phyloP scores from a whole-genome alignment of 2,888 invertebrate species.

The Alviniconcha strummeri region DNA sequence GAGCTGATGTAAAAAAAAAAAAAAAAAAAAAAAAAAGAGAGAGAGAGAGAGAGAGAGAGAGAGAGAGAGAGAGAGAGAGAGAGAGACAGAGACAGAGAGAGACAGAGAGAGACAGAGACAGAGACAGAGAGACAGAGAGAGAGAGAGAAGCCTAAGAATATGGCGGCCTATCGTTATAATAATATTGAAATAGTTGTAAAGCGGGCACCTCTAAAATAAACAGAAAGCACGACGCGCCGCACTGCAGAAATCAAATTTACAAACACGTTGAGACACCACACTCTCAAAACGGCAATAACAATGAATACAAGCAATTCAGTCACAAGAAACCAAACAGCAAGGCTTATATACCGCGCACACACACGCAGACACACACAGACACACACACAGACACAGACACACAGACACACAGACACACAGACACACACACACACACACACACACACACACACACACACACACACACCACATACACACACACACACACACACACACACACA shows the following conservation, averaged over 20 bases:
- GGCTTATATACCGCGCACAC: too few relatives aligned
- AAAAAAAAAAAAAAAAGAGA: neutral
- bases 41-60: neutral
- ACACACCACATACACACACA: constrained; percentile 3
- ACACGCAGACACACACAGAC: neutral
- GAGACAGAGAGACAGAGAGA: neutral
- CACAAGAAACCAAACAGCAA: too few relatives aligned
- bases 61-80: neutral
- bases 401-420: neutral
- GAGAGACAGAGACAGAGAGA: neutral
- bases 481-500: neutral
- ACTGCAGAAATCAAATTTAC: too few relatives aligned
- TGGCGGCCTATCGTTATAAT: too few relatives aligned
- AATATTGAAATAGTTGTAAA: too few relatives aligned
- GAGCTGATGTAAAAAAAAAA: neutral
- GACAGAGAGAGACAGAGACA: neutral
- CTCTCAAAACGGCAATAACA: too few relatives aligned
- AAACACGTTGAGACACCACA: too few relatives aligned
- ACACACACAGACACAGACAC: neutral
- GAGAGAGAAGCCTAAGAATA: neutral
- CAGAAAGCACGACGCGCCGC: too few relatives aligned
- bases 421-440: neutral
- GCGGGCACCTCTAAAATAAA: too few relatives aligned
- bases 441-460: neutral
- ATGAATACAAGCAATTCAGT: too few relatives aligned